A percentile compares a stretch with the other conserved stretches of the same genome.
phyloP scores from a whole-genome alignment of 2,113 vertebrate species.

The Epinephelus moara region DNA sequence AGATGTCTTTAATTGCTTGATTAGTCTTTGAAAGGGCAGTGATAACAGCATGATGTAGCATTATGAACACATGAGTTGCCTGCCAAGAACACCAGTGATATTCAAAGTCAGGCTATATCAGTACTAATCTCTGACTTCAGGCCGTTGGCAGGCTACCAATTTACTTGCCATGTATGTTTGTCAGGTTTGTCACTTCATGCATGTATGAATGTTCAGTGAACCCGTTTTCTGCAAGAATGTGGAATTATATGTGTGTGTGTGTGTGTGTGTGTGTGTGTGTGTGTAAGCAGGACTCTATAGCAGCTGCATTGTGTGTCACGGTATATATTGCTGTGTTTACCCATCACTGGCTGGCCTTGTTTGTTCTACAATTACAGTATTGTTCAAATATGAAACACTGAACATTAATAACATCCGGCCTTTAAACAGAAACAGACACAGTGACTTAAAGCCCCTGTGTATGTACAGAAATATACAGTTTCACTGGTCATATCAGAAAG shows the following conservation, averaged over 20 bases:
- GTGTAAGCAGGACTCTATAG: slow-evolving; percentile 13
- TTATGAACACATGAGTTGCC: slow-evolving; percentile 75
- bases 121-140: slow-evolving; percentile 56
- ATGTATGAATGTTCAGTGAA: slow-evolving; percentile 70
- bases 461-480: not conserved
- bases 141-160: slow-evolving; percentile 73
- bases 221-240: slow-evolving; percentile 54
- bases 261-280: slow-evolving; percentile 5
- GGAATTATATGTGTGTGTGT: slow-evolving; percentile 23
- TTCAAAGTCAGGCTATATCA: slow-evolving; percentile 52
- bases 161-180: slow-evolving; percentile 72
- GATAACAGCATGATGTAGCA: slow-evolving; percentile 59
- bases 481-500: not conserved
- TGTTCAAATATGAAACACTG: slow-evolving; percentile 10
- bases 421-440: not conserved
- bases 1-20: slow-evolving; percentile 76
- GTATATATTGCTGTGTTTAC: not conserved
- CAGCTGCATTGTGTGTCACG: not conserved
- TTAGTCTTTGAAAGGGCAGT: slow-evolving; percentile 75
- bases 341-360: not conserved
- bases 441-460: not conserved
- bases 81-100: slow-evolving; percentile 70
- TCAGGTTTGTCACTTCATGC: slow-evolving; percentile 69
- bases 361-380: not conserved
- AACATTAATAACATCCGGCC: not conserved